A percentile compares a stretch with the other conserved stretches of the same genome.
phyloP scores from a whole-genome alignment of 2,113 vertebrate genomes.

The Microcebus ravelobensis region DNA sequence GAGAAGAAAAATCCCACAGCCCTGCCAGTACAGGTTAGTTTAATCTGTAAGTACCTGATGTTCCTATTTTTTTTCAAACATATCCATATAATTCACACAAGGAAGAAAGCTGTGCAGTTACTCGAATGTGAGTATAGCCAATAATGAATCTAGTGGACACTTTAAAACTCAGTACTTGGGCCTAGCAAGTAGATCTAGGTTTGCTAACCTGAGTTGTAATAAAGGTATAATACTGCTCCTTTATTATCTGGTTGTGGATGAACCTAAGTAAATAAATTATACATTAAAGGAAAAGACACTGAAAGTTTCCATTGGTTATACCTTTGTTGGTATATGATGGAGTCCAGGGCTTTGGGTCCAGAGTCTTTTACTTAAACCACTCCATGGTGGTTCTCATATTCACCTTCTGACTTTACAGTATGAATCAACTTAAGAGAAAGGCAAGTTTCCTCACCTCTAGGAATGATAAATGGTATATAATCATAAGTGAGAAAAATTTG shows the following conservation, averaged over 20 bases:
- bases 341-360: conserved; percentile 45
- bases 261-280: conserved; percentile 1
- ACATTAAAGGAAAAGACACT: conserved; percentile 36
- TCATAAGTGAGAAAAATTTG: conserved; percentile 25
- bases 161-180: conserved; percentile 57
- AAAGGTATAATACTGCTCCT: conserved; percentile 45
- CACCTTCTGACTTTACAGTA: conserved; percentile 19
- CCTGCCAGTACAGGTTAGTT: conserved; percentile 98
- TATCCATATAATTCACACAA: conserved; percentile 83
- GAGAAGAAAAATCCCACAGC: conserved; percentile 94
- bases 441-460: background rate
- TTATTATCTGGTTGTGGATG: conserved; percentile 45
- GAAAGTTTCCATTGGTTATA: background rate
- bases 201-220: conserved; percentile 32
- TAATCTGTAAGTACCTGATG: conserved; percentile 96
- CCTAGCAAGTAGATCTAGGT: conserved; percentile 49
- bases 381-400: background rate
- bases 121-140: conserved; percentile 81
- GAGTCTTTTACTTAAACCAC: background rate
- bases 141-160: conserved; percentile 54
- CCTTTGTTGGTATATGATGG: background rate
- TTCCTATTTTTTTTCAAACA: conserved; percentile 88
- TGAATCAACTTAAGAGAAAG: conserved; percentile 39
- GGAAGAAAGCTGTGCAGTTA: conserved; percentile 82
- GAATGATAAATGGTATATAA: background rate